phyloP scores from a whole-genome alignment of 2,113 vertebrate genomes.

The Suncus etruscus region DNA sequence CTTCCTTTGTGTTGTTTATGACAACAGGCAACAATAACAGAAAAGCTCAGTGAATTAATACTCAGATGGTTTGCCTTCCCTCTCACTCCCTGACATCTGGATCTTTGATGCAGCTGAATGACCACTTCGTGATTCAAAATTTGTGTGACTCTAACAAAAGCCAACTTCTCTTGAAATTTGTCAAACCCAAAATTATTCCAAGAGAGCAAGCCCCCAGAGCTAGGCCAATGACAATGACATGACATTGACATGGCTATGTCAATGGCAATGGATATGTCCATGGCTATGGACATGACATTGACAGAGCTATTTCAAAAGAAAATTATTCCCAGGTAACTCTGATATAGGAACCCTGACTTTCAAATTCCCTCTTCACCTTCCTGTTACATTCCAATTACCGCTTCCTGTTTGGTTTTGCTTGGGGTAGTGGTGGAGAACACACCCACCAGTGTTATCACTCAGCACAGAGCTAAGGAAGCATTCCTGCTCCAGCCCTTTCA shows the following conservation, averaged over 20 bases:
- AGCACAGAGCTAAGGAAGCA: too few relatives aligned
- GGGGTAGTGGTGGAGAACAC: too few relatives aligned
- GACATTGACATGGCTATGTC: neutral
- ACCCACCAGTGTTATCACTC: too few relatives aligned
- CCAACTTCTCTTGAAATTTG: slow-evolving; percentile 28
- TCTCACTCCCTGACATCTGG: slow-evolving; percentile 63
- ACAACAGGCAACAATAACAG: slow-evolving; percentile 67
- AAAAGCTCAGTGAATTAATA: slow-evolving; percentile 63
- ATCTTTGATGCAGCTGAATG: slow-evolving; percentile 19
- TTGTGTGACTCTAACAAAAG: slow-evolving; percentile 30
- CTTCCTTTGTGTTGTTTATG: slow-evolving; percentile 60
- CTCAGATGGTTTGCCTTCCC: slow-evolving; percentile 41
- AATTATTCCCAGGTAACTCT: neutral
- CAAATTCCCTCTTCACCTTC: neutral
- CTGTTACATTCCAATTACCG: neutral
- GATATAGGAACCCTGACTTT: neutral
- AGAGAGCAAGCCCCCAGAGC: neutral
- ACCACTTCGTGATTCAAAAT: slow-evolving; percentile 21
- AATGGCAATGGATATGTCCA: too few relatives aligned
- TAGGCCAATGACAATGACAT: neutral
- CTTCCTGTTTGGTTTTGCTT: too few relatives aligned
- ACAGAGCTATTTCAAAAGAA: neutral
- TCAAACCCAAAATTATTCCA: neutral
- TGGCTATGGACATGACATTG: neutral
- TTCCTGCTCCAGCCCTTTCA: too few relatives aligned